A percentile compares a stretch with the other conserved stretches of the same genome.
Conservation (phyloP, 2,113 vertebrate species). For the Oryzias curvinotus region DNA sequence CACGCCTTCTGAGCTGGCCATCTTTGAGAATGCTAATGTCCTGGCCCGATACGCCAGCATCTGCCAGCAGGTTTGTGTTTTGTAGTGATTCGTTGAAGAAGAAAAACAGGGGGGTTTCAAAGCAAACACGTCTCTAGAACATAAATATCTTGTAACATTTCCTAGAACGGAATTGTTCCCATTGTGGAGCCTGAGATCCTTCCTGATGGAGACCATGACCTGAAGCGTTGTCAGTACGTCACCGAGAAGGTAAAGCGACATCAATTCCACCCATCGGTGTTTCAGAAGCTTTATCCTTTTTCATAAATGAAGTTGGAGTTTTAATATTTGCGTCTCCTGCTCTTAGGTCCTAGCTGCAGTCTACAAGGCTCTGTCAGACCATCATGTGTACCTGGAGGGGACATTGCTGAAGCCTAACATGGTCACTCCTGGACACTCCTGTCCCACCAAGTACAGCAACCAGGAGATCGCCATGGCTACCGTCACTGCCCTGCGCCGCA, state of each 20-base stretch:
- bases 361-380: conserved; percentile 95
- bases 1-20: conserved; percentile 90
- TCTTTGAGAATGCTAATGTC: conserved; percentile 96
- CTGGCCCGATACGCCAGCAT: conserved; percentile 96
- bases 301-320: too few relatives aligned
- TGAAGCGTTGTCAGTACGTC: conserved; percentile 95
- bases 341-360: conserved; percentile 90
- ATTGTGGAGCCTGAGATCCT: conserved; percentile 98
- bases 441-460: conserved; percentile 84
- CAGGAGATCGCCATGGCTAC: conserved; percentile 96
- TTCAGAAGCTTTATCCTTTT: too few relatives aligned
- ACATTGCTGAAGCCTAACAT: conserved; percentile 98
- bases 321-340: neutral
- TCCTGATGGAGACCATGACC: conserved; percentile 94
- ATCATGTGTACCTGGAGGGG: conserved; percentile 95
- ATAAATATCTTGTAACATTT: neutral
- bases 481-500: conserved; percentile 93
- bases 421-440: conserved; percentile 95
- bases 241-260: conserved; percentile 87
- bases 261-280: too few relatives aligned
- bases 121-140: neutral
- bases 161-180: conserved; percentile 95
- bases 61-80: conserved; percentile 90
- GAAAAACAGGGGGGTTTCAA: neutral
- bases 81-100: neutral